Evolutionary conservation across 2,888 invertebrate genomes (phyloP), one percentile per base, ranked within the genome.

Genomic region (Lottia gigantea): DNA sequence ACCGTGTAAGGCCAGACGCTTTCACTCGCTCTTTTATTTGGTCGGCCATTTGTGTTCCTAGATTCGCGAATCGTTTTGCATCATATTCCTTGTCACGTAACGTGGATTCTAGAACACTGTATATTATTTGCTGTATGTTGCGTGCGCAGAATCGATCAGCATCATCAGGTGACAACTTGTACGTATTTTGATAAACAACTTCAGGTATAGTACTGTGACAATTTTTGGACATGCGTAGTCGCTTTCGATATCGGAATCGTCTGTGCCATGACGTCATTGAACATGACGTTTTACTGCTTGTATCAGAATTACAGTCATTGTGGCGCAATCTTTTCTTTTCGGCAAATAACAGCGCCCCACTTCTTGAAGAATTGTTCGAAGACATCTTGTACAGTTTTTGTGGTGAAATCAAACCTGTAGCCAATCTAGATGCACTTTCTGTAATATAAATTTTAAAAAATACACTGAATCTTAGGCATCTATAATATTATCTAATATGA

Each of bases 121-220:
- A 55, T 15, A 55, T 55, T 23, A 55, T 55, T 23, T 55, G 55
- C 4, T 55, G 19, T 11, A 55, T 23, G 19, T 55, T 55, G 23
- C 19, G 23, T 12, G 55, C 23, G 19, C 19, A 55, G 15, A 55
- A 55, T 19, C 55, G 19, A 23, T 55, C 23, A 4, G 23, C 55
- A 23, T 55, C 55, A 55, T 55, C 55, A 0, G 55, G 55, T 55
- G 19, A 23, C 23, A 55, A 55, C 14, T 55, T 19, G 23, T 55
- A 55, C 2, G 55, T 55, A 55, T 55, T 55, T 55, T 55, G 55
- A 55, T 55, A 55, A 19, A 55, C 55, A 12, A 55, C 55, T 55
- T 55, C 55, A 19, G 55, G 55, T 55, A 55, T 55, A 12, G 55
- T 55, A 23, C 55, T 14, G 15, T 55, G 55, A 4, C 55, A 55